Conservation (phyloP, 2,888 invertebrate species). For the Asteroscopus sphinx region DNA sequence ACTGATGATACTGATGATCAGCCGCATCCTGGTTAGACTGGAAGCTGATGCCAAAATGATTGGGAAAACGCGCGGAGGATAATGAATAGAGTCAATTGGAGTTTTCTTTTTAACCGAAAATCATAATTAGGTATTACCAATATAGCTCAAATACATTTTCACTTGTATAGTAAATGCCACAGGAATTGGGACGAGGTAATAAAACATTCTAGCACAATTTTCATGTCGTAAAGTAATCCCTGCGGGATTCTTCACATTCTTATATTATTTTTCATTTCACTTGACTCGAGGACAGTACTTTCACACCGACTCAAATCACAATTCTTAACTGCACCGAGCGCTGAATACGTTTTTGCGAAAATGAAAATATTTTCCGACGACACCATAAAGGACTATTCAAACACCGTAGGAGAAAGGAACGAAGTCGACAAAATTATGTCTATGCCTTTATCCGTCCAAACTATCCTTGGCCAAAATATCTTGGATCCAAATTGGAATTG, state of each 20-base stretch:
- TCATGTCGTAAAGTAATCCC: neutral
- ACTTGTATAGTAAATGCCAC: too few species aligned
- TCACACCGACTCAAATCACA: conserved; percentile 14
- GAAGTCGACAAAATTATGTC: conserved; percentile 68
- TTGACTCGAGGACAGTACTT: conserved; percentile 46
- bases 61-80: too few species aligned
- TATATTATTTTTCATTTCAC: conserved; percentile 30
- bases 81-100: too few species aligned
- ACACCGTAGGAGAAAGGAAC: conserved; percentile 69
- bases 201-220: too few species aligned
- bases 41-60: conserved; percentile 11
- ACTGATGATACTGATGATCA: too few species aligned
- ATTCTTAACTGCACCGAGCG: conserved; percentile 33
- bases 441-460: conserved; percentile 65
- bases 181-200: too few species aligned
- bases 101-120: too few species aligned
- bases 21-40: too few species aligned
- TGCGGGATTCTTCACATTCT: conserved; percentile 12
- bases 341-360: conserved; percentile 52
- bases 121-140: too few species aligned
- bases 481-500: conserved; percentile 75
- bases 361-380: conserved; percentile 60
- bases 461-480: conserved; percentile 73
- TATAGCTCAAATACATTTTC: too few species aligned
- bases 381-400: conserved; percentile 59